phyloP scores from a whole-genome alignment of 2,113 vertebrate species.

The Otocyon megalotis region DNA sequence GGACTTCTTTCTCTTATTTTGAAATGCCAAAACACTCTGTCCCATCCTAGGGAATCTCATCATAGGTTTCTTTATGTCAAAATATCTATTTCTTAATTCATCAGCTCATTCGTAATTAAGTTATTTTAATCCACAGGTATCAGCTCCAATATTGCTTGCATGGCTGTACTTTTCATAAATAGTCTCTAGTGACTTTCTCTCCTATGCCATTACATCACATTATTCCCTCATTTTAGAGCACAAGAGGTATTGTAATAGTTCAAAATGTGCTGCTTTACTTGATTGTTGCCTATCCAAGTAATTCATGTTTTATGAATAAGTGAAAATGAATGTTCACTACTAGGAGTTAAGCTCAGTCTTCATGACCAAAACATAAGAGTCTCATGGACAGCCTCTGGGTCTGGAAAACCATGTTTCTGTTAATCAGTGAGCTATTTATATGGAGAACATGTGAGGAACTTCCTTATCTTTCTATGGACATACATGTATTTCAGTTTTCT shows the following conservation, averaged over 20 bases:
- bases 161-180: too few species aligned
- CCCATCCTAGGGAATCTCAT: not conserved
- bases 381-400: too few species aligned
- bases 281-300: too few species aligned
- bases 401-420: too few species aligned
- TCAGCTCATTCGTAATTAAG: not conserved
- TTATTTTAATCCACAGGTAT: not conserved
- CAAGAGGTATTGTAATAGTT: too few species aligned
- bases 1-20: rapidly evolving
- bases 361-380: rapidly evolving
- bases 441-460: too few species aligned
- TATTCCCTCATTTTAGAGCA: not conserved
- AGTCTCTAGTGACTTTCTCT: not conserved
- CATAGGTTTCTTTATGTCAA: too few species aligned
- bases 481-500: not conserved
- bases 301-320: not conserved
- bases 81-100: not conserved
- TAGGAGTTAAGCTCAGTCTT: not conserved
- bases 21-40: not conserved
- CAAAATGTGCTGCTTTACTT: rapidly evolving
- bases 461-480: not conserved
- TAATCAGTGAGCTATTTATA: not conserved
- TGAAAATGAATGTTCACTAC: not conserved
- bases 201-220: rapidly evolving
- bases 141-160: too few species aligned